Evolutionary conservation across 1,140 invertebrate species (phyloP), one percentile per base, ranked within the genome.

Genomic region (Drosophila lacertosa): DNA sequence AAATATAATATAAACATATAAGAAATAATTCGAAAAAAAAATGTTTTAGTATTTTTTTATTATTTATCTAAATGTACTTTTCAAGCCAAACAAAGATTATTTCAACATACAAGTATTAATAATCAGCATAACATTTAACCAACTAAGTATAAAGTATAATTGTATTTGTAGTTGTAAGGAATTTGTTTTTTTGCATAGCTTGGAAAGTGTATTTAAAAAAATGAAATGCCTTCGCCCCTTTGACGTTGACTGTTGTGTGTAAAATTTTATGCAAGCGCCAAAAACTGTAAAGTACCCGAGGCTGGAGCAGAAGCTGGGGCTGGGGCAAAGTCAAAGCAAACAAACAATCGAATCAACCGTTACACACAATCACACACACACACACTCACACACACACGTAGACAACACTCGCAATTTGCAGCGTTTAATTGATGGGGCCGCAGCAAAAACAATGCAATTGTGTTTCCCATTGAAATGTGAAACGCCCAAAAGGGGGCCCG

Each of bases 371-470:
- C 45, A 45, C 45, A 5, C 22, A 33, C 45, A 54, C 35, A 47
- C 45, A 24, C 15, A 63, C 22, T 48, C 20, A 48, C 33, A 20
- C 39, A 29, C 39, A 9, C 10, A 42, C 22, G 39, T 15, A 42
- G 13, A 24, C 53, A 59, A 45, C 2, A 6, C 15, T 51, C 24
- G 42, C 59, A 70, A 70, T 64, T 70, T 64, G 68, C 62, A 66
- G 55, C 54, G 54, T 66, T 71, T 77, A 82, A 82, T 82, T 77
- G 74, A 82, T 82, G 78, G 42, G 35, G 53, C 50, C 35, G 22
- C 16, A 51, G 32, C 22, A 44, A 40, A 71, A 59, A 67, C 69
- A 72, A 72, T 72, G 53, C 54, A 59, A 59, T 67, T 54, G 53
- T 33, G 26, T 42, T 70, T 70, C 77, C 75, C 77, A 81, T 50